Conservation (phyloP, 2,113 vertebrate genomes). For the Ahaetulla prasina region DNA sequence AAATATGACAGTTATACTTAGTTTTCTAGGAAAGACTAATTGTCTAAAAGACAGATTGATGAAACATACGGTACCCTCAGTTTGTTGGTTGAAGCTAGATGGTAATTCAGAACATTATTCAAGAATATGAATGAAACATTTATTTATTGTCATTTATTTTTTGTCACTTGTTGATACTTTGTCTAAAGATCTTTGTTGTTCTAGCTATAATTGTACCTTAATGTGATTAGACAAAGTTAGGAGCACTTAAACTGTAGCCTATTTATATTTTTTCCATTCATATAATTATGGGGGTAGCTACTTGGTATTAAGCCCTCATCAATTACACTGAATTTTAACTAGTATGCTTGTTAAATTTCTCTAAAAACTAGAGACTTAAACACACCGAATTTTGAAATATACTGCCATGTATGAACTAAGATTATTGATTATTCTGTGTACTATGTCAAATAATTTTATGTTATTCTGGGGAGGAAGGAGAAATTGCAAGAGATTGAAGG, state of each 20-base stretch:
- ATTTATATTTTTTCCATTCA: background rate
- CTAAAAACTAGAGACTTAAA: conserved; percentile 34
- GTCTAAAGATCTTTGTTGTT: conserved; percentile 10
- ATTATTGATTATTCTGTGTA: conserved; percentile 12
- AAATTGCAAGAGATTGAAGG: conserved; percentile 24
- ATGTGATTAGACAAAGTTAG: background rate
- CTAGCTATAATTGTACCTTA: background rate
- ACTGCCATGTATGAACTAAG: conserved; percentile 19
- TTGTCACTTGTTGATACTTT: background rate
- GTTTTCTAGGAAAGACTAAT: background rate
- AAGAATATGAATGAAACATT: conserved; percentile 10
- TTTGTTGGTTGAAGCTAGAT: conserved; percentile 16
- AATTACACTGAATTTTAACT: conserved; percentile 7
- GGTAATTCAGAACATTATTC: conserved; percentile 22
- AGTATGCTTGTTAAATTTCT: conserved; percentile 15
- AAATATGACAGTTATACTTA: background rate
- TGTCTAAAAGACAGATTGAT: conserved; percentile 23
- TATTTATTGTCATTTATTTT: background rate
- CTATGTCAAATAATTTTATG: conserved; percentile 40
- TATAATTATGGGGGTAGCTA: background rate
- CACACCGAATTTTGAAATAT: conserved; percentile 4
- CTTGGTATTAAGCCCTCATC: background rate
- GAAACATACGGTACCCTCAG: background rate
- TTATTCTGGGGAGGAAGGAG: conserved; percentile 14
- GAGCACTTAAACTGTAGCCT: background rate